These are phyloP conservation scores for Cryptotis parvus DNA, from an alignment of 2,113 vertebrate species.

Conservation along the genomic window DNA sequence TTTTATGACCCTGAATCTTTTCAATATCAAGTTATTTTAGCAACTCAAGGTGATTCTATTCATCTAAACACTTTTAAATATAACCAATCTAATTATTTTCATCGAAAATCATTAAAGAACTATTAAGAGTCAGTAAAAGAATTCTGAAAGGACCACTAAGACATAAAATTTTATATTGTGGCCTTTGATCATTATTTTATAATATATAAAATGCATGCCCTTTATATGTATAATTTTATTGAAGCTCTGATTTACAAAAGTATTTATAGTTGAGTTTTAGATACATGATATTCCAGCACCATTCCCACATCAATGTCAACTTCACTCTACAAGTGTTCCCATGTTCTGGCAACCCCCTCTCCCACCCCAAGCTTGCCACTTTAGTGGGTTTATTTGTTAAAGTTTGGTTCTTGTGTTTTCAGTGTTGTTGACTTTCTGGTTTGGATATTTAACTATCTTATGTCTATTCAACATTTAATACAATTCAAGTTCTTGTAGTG, in stretches of 20 bases:
- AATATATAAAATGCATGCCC: too few species aligned
- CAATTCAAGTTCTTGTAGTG: background rate
- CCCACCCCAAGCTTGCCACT: too few species aligned
- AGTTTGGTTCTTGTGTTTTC: too few species aligned
- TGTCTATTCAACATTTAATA: background rate
- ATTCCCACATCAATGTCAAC: too few species aligned
- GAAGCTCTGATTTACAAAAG: too few species aligned
- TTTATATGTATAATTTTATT: background rate
- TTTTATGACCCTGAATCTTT: background rate
- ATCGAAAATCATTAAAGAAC: background rate
- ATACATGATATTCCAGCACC: too few species aligned
- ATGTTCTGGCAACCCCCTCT: too few species aligned
- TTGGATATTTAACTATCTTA: too few species aligned
- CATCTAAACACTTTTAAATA: background rate
- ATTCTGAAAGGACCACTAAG: background rate
- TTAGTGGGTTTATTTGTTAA: too few species aligned
- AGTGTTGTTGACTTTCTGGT: too few species aligned
- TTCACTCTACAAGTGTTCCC: too few species aligned
- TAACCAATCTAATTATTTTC: background rate
- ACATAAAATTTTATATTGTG: background rate
- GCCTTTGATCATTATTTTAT: background rate
- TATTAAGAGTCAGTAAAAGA: background rate
- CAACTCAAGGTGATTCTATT: background rate
- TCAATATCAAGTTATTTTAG: background rate
- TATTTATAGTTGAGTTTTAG: too few species aligned